Conservation (phyloP, 2,797 vertebrate genomes). For the Pitangus sulphuratus region DNA sequence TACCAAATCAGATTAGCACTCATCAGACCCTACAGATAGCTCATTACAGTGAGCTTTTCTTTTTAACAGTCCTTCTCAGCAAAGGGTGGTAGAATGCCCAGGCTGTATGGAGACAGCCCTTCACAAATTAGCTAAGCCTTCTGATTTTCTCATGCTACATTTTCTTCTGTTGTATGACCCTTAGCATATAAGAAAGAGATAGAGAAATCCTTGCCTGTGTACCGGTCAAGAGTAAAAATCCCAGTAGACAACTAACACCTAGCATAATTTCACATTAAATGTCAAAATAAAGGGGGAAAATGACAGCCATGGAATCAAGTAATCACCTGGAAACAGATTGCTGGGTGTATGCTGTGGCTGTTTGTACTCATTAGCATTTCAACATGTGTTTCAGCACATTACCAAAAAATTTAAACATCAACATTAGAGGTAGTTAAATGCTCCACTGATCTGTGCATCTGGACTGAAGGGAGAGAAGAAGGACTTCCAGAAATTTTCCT, state of each 20-base stretch:
- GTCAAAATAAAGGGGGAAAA: not conserved
- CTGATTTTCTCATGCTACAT: not conserved
- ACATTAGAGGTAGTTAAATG: constrained; percentile 33
- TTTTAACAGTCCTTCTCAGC: not conserved
- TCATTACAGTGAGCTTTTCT: not conserved
- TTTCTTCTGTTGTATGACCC: not conserved
- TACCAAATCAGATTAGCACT: not conserved
- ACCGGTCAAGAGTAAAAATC: not conserved
- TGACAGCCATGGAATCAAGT: not conserved
- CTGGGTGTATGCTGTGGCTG: not conserved
- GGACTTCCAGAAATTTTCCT: constrained; percentile 68
- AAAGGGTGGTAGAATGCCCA: not conserved
- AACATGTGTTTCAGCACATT: constrained; percentile 38
- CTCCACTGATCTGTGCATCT: constrained; percentile 57
- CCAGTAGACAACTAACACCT: not conserved
- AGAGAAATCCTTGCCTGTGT: not conserved
- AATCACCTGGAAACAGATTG: constrained; percentile 22
- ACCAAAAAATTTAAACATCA: constrained; percentile 20
- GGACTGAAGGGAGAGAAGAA: constrained; percentile 48
- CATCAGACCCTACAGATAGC: not conserved
- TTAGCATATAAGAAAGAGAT: not conserved
- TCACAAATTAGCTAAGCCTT: not conserved
- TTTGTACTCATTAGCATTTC: not conserved
- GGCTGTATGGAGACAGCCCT: not conserved
- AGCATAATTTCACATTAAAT: not conserved